These are phyloP conservation scores for Volucella bombylans DNA, from an alignment of 2,888 invertebrate species.

Conservation along the genomic window DNA sequence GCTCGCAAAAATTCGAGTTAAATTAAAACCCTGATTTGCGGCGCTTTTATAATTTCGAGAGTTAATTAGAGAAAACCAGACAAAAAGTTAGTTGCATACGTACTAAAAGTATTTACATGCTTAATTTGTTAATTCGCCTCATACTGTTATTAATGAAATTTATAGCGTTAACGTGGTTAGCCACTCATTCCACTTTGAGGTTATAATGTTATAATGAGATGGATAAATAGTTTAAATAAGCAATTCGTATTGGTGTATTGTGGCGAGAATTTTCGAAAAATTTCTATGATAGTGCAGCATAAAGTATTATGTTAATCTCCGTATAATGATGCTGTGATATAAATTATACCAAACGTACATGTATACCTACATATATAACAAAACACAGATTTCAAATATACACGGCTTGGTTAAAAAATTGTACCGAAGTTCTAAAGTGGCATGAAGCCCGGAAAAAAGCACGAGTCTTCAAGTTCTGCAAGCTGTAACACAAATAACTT, in stretches of 20 bases:
- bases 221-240: slow-evolving; percentile 36
- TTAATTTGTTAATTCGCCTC: slow-evolving; percentile 49
- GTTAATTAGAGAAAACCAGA: slow-evolving; percentile 53
- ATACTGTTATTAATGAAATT: slow-evolving; percentile 47
- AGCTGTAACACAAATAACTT: too few species aligned
- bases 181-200: slow-evolving; percentile 53
- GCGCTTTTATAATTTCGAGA: slow-evolving; percentile 60
- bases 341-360: too few species aligned
- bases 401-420: too few species aligned
- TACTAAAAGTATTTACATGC: slow-evolving; percentile 6
- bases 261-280: background rate
- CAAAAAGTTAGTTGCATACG: slow-evolving; percentile 7
- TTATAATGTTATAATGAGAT: slow-evolving; percentile 48
- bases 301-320: background rate
- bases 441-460: too few species aligned
- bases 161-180: slow-evolving; percentile 52
- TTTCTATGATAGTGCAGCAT: background rate
- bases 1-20: slow-evolving; percentile 36
- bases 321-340: too few species aligned
- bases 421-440: too few species aligned
- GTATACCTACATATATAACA: too few species aligned
- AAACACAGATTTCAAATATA: too few species aligned
- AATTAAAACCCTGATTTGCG: slow-evolving; percentile 53
- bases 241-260: background rate
- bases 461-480: too few species aligned